Evolutionary conservation across 2,113 vertebrate genomes (phyloP).

Genomic region (Rhizomys pruinosus): DNA sequence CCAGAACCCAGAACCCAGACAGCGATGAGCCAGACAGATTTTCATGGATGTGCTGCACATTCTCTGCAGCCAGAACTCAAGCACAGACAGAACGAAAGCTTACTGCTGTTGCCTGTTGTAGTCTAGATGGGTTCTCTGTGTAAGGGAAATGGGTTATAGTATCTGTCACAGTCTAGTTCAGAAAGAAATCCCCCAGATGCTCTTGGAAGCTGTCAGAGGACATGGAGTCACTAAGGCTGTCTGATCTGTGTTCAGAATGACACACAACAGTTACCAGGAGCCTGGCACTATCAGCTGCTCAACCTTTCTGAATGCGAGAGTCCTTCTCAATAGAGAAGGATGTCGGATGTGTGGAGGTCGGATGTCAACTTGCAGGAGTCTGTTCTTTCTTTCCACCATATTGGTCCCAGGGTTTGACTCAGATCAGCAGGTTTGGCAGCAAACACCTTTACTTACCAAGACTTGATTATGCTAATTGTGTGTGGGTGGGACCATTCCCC

Average conservation of each 20-base stretch:
- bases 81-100: neutral
- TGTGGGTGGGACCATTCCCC: too few species aligned
- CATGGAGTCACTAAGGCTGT: neutral
- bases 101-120: neutral
- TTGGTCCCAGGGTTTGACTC: too few species aligned
- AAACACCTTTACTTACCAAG: too few species aligned
- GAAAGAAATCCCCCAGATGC: neutral
- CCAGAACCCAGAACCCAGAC: neutral
- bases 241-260: neutral
- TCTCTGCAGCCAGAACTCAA: neutral
- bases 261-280: neutral
- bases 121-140: neutral
- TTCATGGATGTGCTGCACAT: neutral
- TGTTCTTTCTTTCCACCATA: too few species aligned
- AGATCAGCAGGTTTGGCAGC: too few species aligned
- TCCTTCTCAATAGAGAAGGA: neutral
- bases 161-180: neutral
- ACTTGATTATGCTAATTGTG: too few species aligned
- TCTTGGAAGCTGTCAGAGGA: neutral
- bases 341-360: too few species aligned
- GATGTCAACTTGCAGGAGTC: too few species aligned
- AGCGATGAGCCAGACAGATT: neutral
- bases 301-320: neutral
- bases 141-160: neutral
- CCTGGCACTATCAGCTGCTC: neutral